These are phyloP conservation scores for Actenoides hombroni DNA, from an alignment of 2,113 vertebrate species.

Conservation along the genomic window DNA sequence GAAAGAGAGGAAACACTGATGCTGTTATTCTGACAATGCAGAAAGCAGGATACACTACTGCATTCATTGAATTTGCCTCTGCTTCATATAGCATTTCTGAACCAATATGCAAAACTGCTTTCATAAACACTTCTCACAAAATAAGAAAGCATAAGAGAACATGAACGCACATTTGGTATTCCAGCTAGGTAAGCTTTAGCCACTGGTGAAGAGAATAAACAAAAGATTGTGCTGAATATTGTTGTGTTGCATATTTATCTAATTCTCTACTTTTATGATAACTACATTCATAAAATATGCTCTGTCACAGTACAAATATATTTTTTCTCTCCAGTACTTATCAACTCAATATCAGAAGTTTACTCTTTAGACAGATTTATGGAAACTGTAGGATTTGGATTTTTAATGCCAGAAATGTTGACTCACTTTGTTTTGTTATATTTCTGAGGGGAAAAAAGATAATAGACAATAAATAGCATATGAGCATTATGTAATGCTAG, in stretches of 20 bases:
- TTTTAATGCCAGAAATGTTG: not conserved
- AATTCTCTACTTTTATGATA: not conserved
- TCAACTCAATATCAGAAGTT: not conserved
- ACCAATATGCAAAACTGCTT: not conserved
- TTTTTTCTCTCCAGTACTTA: not conserved
- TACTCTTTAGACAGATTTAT: not conserved
- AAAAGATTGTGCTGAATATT: not conserved
- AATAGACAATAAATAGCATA: not conserved
- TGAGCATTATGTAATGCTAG: not conserved
- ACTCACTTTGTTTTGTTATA: not conserved
- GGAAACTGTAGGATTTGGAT: not conserved
- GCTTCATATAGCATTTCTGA: not conserved
- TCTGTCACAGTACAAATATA: not conserved
- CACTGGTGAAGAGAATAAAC: not conserved
- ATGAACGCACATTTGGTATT: not conserved
- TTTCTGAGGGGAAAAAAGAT: fast-evolving
- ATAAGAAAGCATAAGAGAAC: not conserved
- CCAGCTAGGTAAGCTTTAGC: not conserved
- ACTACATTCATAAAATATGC: not conserved
- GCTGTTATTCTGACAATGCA: not conserved
- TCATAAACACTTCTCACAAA: not conserved
- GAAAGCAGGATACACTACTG: not conserved
- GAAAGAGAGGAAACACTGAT: not conserved
- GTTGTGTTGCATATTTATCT: not conserved
- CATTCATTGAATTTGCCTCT: not conserved